Evolutionary conservation across 2,797 vertebrate genomes (phyloP).

Genomic region (Astyanax mexicanus): DNA sequence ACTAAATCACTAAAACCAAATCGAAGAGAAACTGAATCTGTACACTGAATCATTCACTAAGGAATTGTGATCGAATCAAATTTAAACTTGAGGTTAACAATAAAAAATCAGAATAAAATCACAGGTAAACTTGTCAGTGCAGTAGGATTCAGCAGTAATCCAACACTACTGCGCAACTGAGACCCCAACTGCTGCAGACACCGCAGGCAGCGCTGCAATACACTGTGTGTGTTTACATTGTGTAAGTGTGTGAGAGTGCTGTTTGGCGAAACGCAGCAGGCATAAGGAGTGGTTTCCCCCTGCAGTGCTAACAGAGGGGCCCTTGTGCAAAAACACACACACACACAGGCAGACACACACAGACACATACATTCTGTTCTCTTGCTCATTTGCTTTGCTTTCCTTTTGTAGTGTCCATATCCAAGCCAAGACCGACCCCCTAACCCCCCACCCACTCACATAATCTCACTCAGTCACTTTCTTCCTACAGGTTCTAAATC

Average conservation of each 20-base stretch:
- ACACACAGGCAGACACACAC: constrained; percentile 50
- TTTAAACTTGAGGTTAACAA: no score
- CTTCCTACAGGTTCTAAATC: background rate
- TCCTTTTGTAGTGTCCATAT: constrained; percentile 70
- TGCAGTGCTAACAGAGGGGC: constrained; percentile 68
- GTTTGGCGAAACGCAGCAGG: constrained; percentile 64
- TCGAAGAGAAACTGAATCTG: no score
- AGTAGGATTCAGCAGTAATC: no score
- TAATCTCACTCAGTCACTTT: background rate
- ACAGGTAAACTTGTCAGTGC: no score
- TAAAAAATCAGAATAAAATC: no score
- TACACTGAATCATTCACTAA: no score
- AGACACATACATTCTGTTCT: constrained; percentile 51
- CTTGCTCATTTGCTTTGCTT: constrained; percentile 59
- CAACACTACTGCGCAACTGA: no score
- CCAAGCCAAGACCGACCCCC: no score
- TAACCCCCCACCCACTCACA: constrained; percentile 3
- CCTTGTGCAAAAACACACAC: constrained; percentile 67
- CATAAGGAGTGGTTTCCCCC: constrained; percentile 71
- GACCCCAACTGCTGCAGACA: no score
- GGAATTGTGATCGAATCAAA: no score
- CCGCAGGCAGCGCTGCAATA: background rate
- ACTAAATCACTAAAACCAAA: no score
- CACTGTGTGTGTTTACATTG: background rate
- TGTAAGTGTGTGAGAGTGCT: constrained; percentile 28